Conservation (phyloP, 2,888 invertebrate species). For the Temnothorax ravouxi region DNA sequence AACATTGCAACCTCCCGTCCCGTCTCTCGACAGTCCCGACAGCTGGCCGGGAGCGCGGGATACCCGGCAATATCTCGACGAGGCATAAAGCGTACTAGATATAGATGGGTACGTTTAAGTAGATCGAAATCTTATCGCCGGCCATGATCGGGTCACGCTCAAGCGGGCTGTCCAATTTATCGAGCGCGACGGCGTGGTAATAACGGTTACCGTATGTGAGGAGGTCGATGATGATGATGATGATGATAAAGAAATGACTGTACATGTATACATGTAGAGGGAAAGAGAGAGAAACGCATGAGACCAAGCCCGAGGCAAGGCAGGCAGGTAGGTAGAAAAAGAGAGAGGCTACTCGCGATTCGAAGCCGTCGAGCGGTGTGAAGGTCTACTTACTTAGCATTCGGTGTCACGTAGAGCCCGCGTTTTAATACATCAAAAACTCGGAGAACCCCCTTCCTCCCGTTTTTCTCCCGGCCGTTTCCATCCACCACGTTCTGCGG, state of each 20-base stretch:
- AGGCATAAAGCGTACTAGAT: conserved; percentile 42
- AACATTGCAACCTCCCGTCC: background rate
- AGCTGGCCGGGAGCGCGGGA: conserved; percentile 11
- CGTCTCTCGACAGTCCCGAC: background rate
- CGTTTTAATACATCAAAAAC: conserved; percentile 86
- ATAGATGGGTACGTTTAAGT: conserved; percentile 56
- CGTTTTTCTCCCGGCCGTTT: conserved; percentile 64
- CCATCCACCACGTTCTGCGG: conserved; percentile 45
- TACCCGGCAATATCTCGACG: conserved; percentile 2
- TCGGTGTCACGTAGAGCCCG: conserved; percentile 86
- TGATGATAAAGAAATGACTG: conserved; percentile 58
- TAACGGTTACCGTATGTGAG: conserved; percentile 33
- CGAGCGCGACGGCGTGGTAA: conserved; percentile 72
- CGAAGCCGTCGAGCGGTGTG: conserved; percentile 79
- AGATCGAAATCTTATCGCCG: conserved; percentile 71
- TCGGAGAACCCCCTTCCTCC: conserved; percentile 72
- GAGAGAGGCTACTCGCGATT: conserved; percentile 64
- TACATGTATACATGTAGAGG: conserved; percentile 48
- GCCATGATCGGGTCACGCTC: conserved; percentile 64
- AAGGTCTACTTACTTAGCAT: conserved; percentile 86
- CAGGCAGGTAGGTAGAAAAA: background rate
- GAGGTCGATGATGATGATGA: conserved; percentile 58
- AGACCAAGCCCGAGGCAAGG: background rate
- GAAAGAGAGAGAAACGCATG: conserved; percentile 23
- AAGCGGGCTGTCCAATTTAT: conserved; percentile 76